A percentile compares a stretch with the other conserved stretches of the same genome.
These are phyloP conservation scores for Sussaba pulchella DNA, from an alignment of 2,888 invertebrate species.

Conservation along the genomic window DNA sequence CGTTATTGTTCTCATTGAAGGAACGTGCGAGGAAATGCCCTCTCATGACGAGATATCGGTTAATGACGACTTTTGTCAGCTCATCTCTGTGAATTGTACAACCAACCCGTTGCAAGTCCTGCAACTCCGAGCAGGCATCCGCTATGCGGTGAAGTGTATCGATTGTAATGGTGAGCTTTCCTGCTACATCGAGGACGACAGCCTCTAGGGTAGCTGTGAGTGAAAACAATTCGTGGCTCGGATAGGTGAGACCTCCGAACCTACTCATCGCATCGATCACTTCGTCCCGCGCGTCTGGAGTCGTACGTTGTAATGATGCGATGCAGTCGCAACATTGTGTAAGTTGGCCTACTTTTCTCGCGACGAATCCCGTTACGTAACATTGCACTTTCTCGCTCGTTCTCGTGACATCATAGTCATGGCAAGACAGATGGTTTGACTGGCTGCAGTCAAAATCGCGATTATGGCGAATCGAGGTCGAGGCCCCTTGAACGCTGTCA, in stretches of 20 bases:
- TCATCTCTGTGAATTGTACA: background rate
- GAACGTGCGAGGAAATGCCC: constrained; percentile 11
- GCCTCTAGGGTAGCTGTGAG: background rate
- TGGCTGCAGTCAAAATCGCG: background rate
- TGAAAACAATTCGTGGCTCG: background rate
- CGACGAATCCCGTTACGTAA: background rate
- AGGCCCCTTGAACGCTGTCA: too few relatives aligned
- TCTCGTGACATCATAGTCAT: too few relatives aligned
- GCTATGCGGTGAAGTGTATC: background rate
- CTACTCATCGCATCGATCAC: background rate
- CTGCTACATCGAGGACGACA: background rate
- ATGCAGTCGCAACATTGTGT: background rate
- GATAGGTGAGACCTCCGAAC: background rate
- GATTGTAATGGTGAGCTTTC: background rate
- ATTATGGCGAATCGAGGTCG: background rate
- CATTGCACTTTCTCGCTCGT: background rate
- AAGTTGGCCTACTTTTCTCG: background rate
- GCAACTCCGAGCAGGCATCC: background rate
- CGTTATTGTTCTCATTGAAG: background rate
- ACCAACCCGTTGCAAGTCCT: background rate
- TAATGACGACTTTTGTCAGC: background rate
- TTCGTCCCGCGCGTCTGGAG: background rate
- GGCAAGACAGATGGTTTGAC: background rate
- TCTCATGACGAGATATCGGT: constrained; percentile 4
- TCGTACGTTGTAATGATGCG: background rate